Conservation (phyloP, 2,888 invertebrate genomes). For the Diadegma fenestrale region DNA sequence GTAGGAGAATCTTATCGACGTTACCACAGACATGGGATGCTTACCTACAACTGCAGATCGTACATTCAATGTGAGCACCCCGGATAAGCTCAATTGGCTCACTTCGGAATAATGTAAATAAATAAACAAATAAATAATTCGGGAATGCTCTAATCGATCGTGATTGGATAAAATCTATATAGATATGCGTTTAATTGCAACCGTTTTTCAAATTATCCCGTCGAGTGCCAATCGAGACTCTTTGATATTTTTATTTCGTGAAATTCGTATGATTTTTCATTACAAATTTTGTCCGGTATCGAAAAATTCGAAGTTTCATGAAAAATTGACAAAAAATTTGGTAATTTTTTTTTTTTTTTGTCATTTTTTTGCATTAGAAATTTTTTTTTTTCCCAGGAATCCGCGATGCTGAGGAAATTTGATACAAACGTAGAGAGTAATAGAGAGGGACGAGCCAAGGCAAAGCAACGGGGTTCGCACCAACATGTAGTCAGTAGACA, state of each 20-base stretch:
- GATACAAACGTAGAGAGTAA: slow-evolving; percentile 3
- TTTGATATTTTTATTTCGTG: slow-evolving; percentile 21
- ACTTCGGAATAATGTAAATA: slow-evolving; percentile 69
- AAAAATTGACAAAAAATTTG: not conserved
- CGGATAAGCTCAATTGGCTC: slow-evolving; percentile 74
- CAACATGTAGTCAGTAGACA: slow-evolving; percentile 32
- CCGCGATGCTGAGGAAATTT: slow-evolving; percentile 43
- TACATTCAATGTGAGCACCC: slow-evolving; percentile 76
- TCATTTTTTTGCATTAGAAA: slow-evolving; percentile 16
- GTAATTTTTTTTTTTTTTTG: not conserved
- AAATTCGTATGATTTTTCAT: not conserved
- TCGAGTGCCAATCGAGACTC: slow-evolving; percentile 65
- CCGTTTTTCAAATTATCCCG: slow-evolving; percentile 51
- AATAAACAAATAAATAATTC: slow-evolving; percentile 56
- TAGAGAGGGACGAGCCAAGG: slow-evolving; percentile 57
- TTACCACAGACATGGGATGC: slow-evolving; percentile 78
- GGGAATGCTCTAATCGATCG: slow-evolving; percentile 5
- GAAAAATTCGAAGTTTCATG: not conserved
- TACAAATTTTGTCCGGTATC: not conserved
- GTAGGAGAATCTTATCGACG: slow-evolving; percentile 76
- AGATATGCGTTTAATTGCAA: not conserved
- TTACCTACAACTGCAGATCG: slow-evolving; percentile 81
- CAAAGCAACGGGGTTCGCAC: slow-evolving; percentile 59
- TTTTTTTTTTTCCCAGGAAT: slow-evolving; percentile 34
- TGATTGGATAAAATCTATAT: slow-evolving; percentile 13